Evolutionary conservation across 2,113 vertebrate genomes (phyloP), one percentile per base, ranked within the genome.

Genomic region (Morone chrysops): DNA sequence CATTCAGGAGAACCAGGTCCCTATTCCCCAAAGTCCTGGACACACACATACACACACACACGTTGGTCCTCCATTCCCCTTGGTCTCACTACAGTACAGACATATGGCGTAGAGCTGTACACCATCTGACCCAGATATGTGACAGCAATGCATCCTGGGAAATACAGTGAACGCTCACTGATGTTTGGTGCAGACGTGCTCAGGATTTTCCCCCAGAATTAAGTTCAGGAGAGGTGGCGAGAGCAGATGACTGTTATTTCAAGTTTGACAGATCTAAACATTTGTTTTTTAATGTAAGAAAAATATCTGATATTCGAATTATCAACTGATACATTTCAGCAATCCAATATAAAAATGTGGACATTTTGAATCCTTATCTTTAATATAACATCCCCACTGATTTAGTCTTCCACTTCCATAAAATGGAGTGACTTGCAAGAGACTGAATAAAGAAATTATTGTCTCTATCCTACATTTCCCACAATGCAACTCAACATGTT

Each of bases 111-210:
- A 20, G 81, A 86, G 75, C 83, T 54, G 78, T n/a, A 57, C 54
- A 62, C 81, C 74, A 75, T 92, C 83, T 89, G 91, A 92, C 91
- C 91, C 85, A 90, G 59, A 90, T 92, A 88, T 61, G 47, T 41
- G 50, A 81, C 75, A 76, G 85, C 70, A 89, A 59, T 67, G 83
- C 76, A 89, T 66, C 38, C 51, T 90, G 89, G 89, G 87, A 86
- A 89, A 87, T n/a, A 59, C 63, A 36, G 12, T 16, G 65, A 82
- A 81, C 47, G 77, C 57, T 72, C 53, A 22, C 48, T 48, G 73
- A 73, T 71, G 66, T 75, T 82, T 25, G 47, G 38, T 45, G 41
- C 60, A 77, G 16, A 56, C 22, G 78, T 5, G 51, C 70, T 67
- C 0, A 0, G 66, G 25, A 25, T 31, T 67, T 75, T 56, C 16